phyloP scores from a whole-genome alignment of 2,113 vertebrate species.

The Phyllostomus discolor region DNA sequence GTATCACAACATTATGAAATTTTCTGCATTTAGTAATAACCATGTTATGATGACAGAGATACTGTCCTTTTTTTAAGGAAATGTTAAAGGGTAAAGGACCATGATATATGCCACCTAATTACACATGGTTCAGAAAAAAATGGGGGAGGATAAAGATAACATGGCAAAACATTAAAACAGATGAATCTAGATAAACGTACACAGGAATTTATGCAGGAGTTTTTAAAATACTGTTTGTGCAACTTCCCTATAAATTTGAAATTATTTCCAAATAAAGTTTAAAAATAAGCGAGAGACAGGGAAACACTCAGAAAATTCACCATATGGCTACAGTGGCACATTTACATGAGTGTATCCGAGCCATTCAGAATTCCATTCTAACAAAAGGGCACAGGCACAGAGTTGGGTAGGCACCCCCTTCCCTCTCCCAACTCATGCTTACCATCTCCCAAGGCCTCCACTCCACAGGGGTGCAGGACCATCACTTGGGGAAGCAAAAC shows the following conservation, averaged over 20 bases:
- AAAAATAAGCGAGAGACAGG: not conserved
- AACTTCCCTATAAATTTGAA: not conserved
- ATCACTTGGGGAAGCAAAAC: not conserved
- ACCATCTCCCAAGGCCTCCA: not conserved
- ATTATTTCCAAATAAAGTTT: constrained; percentile 31
- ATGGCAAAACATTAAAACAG: not conserved
- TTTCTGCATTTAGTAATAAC: not conserved
- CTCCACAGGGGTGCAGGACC: not conserved
- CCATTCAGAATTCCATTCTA: not conserved
- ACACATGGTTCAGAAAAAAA: not conserved
- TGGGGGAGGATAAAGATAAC: not conserved
- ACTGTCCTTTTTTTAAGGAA: not conserved
- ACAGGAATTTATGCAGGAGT: not conserved
- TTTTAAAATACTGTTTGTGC: not conserved
- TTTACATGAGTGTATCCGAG: accelerated
- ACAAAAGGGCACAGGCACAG: accelerated
- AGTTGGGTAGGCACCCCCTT: not conserved
- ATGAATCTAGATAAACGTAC: not conserved
- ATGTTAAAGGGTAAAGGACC: not conserved
- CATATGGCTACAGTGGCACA: not conserved
- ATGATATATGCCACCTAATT: not conserved
- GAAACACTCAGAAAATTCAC: not conserved
- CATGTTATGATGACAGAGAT: not conserved
- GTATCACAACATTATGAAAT: not conserved
- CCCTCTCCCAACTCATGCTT: not conserved